These are phyloP conservation scores for Limnephilus lunatus DNA, from an alignment of 2,888 invertebrate species.

Conservation along the genomic window DNA sequence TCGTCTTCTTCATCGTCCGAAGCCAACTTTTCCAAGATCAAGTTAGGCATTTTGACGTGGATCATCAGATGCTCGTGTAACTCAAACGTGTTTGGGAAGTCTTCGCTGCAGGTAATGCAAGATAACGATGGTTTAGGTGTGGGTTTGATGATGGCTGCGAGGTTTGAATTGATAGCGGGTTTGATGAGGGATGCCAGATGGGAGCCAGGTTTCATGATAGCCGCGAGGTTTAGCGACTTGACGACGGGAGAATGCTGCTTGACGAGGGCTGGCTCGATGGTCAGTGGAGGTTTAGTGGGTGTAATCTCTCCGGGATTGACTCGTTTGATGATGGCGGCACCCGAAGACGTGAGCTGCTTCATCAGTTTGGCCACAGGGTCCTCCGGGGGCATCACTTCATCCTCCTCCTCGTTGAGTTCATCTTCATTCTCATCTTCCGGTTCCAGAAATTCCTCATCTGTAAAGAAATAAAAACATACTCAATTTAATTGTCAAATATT, in stretches of 20 bases:
- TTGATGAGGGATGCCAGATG: background rate
- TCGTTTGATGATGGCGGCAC: conserved; percentile 68
- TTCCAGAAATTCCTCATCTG: conserved; percentile 47
- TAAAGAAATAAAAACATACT: conserved; percentile 18
- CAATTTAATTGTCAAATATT: background rate
- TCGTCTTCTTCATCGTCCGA: conserved; percentile 75
- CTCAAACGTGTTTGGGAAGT: conserved; percentile 74
- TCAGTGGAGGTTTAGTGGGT: conserved; percentile 27
- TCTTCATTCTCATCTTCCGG: conserved; percentile 54
- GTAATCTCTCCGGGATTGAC: conserved; percentile 7
- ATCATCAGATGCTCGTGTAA: conserved; percentile 77
- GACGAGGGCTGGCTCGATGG: conserved; percentile 70
- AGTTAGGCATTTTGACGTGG: conserved; percentile 77
- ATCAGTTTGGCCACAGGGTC: conserved; percentile 70
- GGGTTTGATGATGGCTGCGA: background rate
- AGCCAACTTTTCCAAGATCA: conserved; percentile 75
- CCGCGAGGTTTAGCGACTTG: background rate
- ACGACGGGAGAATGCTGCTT: background rate
- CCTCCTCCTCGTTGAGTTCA: conserved; percentile 47
- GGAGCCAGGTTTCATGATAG: background rate
- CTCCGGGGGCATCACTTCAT: background rate
- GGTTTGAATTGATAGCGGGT: background rate
- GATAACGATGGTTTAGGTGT: background rate
- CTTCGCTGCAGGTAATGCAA: conserved; percentile 77
- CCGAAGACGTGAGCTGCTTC: conserved; percentile 72